Evolutionary conservation across 1,140 invertebrate genomes (phyloP).

Genomic region (Caenorhabditis inopinata): DNA sequence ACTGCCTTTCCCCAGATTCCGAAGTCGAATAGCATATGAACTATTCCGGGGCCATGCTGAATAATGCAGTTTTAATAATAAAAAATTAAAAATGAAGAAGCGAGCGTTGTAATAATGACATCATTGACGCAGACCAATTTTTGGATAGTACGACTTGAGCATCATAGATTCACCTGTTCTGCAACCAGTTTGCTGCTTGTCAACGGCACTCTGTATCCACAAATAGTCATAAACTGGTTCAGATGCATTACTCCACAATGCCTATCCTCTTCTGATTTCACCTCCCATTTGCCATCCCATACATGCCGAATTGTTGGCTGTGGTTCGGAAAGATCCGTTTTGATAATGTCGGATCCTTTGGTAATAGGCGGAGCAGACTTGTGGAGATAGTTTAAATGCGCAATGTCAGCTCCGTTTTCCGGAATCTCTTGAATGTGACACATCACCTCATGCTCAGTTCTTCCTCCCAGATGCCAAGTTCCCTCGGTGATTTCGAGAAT

Average conservation of each 20-base stretch:
- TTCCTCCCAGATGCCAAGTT: conserved; percentile 70
- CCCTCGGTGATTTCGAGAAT: conserved; percentile 71
- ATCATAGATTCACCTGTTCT: conserved; percentile 70
- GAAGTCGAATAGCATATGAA: conserved; percentile 74
- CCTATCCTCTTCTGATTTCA: conserved; percentile 63
- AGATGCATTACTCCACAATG: conserved; percentile 73
- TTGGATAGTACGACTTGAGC: too few species aligned
- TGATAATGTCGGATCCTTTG: conserved; percentile 49
- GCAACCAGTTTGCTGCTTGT: conserved; percentile 71
- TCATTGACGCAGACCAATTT: too few species aligned
- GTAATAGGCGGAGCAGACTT: conserved; percentile 41
- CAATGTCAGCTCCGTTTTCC: conserved; percentile 84
- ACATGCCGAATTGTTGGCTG: conserved; percentile 67
- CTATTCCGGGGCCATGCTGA: conserved; percentile 79
- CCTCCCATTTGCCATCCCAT: conserved; percentile 68
- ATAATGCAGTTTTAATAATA: conserved; percentile 46
- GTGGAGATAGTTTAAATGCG: conserved; percentile 73
- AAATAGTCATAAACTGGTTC: conserved; percentile 71
- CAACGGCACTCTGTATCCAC: conserved; percentile 69
- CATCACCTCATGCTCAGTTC: conserved; percentile 68
- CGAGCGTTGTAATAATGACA: too few species aligned
- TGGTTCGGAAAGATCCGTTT: conserved; percentile 35
- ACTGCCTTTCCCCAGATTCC: conserved; percentile 72
- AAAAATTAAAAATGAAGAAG: background rate
- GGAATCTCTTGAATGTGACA: conserved; percentile 79